Evolutionary conservation across 1,140 invertebrate species (phyloP).

Genomic region (Leptestheria dahalacensis): DNA sequence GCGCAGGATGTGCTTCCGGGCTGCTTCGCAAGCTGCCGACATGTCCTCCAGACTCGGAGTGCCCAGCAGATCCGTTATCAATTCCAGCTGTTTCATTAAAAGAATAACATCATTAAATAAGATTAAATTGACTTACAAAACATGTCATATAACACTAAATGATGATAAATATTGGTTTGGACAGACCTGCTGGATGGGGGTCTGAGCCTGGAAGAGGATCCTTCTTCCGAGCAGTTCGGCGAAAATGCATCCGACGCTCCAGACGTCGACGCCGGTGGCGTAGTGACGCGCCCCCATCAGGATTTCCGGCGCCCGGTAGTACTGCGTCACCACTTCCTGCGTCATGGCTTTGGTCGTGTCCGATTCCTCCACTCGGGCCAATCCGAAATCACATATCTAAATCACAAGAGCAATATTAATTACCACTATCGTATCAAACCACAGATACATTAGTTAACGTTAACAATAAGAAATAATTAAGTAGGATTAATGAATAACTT

Average conservation of each 20-base stretch:
- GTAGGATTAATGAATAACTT: too few relatives aligned
- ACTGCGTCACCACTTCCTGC: slow-evolving; percentile 96
- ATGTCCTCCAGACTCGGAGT: slow-evolving; percentile 93
- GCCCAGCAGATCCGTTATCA: slow-evolving; percentile 91
- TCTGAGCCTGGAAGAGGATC: slow-evolving; percentile 94
- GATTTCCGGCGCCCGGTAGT: slow-evolving; percentile 96
- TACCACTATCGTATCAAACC: slow-evolving; percentile 1
- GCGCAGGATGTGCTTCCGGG: slow-evolving; percentile 79
- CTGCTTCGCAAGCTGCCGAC: slow-evolving; percentile 89
- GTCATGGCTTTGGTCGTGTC: slow-evolving; percentile 90
- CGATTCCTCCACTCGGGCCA: slow-evolving; percentile 85
- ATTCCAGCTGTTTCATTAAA: slow-evolving; percentile 52
- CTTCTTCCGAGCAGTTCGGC: slow-evolving; percentile 85
- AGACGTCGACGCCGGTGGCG: slow-evolving; percentile 90
- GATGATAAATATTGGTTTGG: background rate
- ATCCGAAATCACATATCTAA: slow-evolving; percentile 95
- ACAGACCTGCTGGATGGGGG: slow-evolving; percentile 74
- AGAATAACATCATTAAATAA: slow-evolving; percentile 13
- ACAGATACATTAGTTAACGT: slow-evolving; percentile 4
- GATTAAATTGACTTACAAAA: slow-evolving; percentile 14
- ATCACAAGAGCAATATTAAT: slow-evolving; percentile 11
- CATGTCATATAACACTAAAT: background rate
- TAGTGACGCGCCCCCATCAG: slow-evolving; percentile 97
- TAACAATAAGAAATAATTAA: slow-evolving; percentile 6
- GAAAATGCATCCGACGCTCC: slow-evolving; percentile 99